phyloP scores from a whole-genome alignment of 2,888 invertebrate species.

The Acronicta psi region DNA sequence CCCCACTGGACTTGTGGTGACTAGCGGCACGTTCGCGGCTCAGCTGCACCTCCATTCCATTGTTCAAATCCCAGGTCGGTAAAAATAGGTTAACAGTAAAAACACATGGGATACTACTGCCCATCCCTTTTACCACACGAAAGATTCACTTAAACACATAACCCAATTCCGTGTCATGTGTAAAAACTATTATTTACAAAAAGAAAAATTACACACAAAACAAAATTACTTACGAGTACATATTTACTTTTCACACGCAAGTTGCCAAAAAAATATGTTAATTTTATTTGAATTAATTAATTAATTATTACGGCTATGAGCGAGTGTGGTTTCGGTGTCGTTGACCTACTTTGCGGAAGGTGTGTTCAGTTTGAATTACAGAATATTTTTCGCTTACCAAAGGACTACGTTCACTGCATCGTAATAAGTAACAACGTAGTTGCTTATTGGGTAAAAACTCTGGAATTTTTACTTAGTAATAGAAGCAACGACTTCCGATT shows the following conservation, averaged over 20 bases:
- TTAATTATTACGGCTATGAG: conserved; percentile 29
- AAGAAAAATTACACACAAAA: not conserved
- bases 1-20: too few relatives aligned
- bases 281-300: conserved; percentile 30
- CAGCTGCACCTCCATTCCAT: too few relatives aligned
- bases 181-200: conserved; percentile 27
- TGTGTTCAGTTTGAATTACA: conserved; percentile 21
- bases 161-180: conserved; percentile 23
- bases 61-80: too few relatives aligned
- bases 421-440: too few relatives aligned
- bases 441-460: too few relatives aligned
- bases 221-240: conserved; percentile 1
- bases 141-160: not conserved
- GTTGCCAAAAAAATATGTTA: conserved; percentile 19
- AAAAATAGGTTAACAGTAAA: not conserved
- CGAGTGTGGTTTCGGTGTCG: conserved; percentile 6
- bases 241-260: conserved; percentile 22
- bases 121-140: not conserved
- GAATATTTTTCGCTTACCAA: conserved; percentile 14
- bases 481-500: too few relatives aligned
- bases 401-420: not conserved
- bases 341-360: conserved; percentile 39
- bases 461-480: too few relatives aligned
- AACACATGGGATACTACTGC: not conserved
- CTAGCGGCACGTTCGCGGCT: too few relatives aligned